Base-by-base conservation (phyloP, 2,113 vertebrate genomes). In the Dipodomys merriami region DNA sequence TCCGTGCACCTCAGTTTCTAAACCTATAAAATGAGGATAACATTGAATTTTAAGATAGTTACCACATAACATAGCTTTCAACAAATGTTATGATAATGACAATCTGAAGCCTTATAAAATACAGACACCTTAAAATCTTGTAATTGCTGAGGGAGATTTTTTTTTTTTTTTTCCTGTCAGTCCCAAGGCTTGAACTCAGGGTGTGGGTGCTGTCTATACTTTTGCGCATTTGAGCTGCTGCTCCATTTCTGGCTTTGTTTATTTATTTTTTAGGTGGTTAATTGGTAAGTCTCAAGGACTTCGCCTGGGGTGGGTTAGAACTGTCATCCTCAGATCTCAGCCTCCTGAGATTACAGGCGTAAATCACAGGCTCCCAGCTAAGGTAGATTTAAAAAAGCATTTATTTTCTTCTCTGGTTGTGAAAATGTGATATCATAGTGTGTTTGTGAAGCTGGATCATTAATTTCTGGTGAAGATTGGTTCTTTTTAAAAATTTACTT, bases 41-140 rank as follows among this genome's bases (percentile, higher is more conserved):
- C 25, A 64, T 11, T 83, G 74, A 67, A 4, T 69, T 86, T 7
- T 11, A 44, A 39, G 25, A 6, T 35, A 68, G 27, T 79, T 90
- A 65, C 27, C 39, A 68, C 8, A 6, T 33, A 30, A 11, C n/a
- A 29, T 30, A 53, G 57, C 44, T 73, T 35, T 68, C 5, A 73
- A 13, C 71, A 44, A 33, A 53, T 82, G 35, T 10, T 22, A 2
- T 35, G 46, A 6, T 81, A 23, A 18, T 78, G 82, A 16, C 44
- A 88, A 44, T 44, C 69, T 53, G 80, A 88, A 82, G 29, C 39
- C 20, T 53, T 92, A 39, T 67, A 83, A 90, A 57, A 83, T 77
- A 13, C 11, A 11, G 29, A 67, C 27, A 69, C 23, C 78, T 57
- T 76, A 35, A 10, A 22, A n/a, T 77, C 20, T 27, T 44, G 3